Percentiles rank a stretch among this genome's conserved stretches.
phyloP scores from a whole-genome alignment of 2,888 invertebrate genomes.

The Villa cingulata region DNA sequence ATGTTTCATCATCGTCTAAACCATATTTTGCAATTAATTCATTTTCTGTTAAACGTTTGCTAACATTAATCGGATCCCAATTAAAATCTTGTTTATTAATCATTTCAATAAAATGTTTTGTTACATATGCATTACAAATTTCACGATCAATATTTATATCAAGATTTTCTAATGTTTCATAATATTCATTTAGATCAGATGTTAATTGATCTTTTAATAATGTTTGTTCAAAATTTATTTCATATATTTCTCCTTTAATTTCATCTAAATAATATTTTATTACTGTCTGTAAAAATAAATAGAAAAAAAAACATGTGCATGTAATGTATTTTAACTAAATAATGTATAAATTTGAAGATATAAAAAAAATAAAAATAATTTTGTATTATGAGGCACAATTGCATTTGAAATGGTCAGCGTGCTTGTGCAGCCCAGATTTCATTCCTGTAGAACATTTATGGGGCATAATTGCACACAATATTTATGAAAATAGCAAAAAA shows the following conservation, averaged over 20 bases:
- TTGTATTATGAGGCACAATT: no score
- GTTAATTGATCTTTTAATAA: conserved; percentile 24
- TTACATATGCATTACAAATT: conserved; percentile 22
- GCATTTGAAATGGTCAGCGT: no score
- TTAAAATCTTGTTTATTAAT: conserved; percentile 20
- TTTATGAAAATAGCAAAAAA: no score
- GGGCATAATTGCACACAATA: no score
- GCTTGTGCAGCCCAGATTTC: no score
- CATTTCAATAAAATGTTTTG: conserved; percentile 22
- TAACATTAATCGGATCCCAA: conserved; percentile 22
- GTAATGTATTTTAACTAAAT: no score
- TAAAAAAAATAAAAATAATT: no score
- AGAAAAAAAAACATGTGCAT: background rate
- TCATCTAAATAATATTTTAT: conserved; percentile 19
- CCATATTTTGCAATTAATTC: conserved; percentile 25
- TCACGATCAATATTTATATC: conserved; percentile 19
- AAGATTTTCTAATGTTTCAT: conserved; percentile 17
- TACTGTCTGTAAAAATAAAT: background rate
- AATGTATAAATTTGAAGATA: no score
- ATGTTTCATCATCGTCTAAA: background rate
- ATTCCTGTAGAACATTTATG: no score
- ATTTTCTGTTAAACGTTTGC: conserved; percentile 22
- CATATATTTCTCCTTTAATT: conserved; percentile 28
- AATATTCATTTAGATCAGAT: conserved; percentile 22
- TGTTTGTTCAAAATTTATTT: conserved; percentile 31